Evolutionary conservation across 1,140 invertebrate genomes (phyloP), one percentile per base, ranked within the genome.

Genomic region (Gerris buenoi): DNA sequence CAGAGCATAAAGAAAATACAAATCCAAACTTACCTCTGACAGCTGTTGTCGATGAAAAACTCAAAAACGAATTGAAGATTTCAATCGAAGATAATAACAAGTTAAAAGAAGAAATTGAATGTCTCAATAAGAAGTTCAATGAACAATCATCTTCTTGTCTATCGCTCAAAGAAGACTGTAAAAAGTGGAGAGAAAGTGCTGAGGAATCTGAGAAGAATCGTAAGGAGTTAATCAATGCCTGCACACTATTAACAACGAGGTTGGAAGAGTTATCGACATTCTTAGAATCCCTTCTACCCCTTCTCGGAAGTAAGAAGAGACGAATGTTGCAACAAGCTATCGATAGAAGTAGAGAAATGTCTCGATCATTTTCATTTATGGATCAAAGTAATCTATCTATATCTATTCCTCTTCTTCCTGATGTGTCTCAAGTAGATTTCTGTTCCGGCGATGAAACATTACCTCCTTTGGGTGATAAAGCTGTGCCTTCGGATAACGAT

Each of bases 231-330:
- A 76, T 80, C 14, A 84, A 87, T 72, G 83, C 86, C 0, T 83
- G 86, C 73, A 75, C 81, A 65, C 72, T 87, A 28, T 74, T 88
- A 23, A 84, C 83, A 18, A 81, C 78, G 28, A 79, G 86, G 2
- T 74, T 89, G 27, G 85, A 88, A 73, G 87, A 88, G 70, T 74
- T 89, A 67, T 84, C 86, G 1, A 81, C 82, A 61, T 88, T 89
- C 72, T 76, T 89, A 18, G 85, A 88, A 71, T 86, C 85, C 56
- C 76, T 89, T 61, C 73, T 89, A 5, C 67, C 68, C 25, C 65
- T 33, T 14, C 28, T 84, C 26, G 80, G 81, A 0, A 74, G 73
- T 1, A 78, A 80, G 68, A 78, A 81, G 33, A 76, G 80, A 2
- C 74, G 76, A 59, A 76, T 79, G 23, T 74, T 85, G 59, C 78